A percentile compares a stretch with the other conserved stretches of the same genome.
phyloP scores from a whole-genome alignment of 2,113 vertebrate species.

The Pedetes capensis region DNA sequence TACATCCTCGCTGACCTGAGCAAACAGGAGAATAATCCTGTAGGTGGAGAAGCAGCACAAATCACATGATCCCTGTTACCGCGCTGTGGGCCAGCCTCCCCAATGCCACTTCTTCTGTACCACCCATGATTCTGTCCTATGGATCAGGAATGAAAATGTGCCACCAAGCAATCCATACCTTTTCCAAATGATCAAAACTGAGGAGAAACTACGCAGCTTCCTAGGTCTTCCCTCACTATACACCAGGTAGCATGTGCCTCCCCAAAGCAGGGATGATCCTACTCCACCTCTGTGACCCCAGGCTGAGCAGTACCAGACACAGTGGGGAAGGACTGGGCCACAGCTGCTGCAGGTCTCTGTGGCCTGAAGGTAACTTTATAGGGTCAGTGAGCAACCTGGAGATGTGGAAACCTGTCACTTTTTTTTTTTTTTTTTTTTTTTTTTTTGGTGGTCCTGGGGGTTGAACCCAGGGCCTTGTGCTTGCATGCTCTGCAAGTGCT shows the following conservation, averaged over 20 bases:
- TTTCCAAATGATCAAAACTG: background rate
- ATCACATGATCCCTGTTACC: background rate
- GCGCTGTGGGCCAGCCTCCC: background rate
- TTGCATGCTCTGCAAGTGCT: too few species aligned
- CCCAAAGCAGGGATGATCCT: background rate
- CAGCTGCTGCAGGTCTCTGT: too few species aligned
- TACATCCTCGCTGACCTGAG: conserved; percentile 15
- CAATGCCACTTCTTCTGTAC: background rate
- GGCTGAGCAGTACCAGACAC: too few species aligned
- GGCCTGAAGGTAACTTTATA: too few species aligned
- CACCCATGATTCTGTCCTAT: background rate
- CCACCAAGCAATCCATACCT: too few species aligned
- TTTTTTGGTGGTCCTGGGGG: too few species aligned
- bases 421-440: too few species aligned
- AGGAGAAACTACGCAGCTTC: background rate
- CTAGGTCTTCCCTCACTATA: background rate
- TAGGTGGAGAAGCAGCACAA: background rate
- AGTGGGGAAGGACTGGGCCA: too few species aligned
- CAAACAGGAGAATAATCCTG: background rate
- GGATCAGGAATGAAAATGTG: background rate
- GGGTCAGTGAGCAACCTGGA: too few species aligned
- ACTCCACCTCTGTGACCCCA: background rate
- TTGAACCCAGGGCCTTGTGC: too few species aligned
- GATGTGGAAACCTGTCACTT: too few species aligned
- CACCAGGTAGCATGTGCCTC: background rate